phyloP scores from a whole-genome alignment of 30 jellyfish, hydroid and myxozoan species.

The Pseudorhiza aurosa region DNA sequence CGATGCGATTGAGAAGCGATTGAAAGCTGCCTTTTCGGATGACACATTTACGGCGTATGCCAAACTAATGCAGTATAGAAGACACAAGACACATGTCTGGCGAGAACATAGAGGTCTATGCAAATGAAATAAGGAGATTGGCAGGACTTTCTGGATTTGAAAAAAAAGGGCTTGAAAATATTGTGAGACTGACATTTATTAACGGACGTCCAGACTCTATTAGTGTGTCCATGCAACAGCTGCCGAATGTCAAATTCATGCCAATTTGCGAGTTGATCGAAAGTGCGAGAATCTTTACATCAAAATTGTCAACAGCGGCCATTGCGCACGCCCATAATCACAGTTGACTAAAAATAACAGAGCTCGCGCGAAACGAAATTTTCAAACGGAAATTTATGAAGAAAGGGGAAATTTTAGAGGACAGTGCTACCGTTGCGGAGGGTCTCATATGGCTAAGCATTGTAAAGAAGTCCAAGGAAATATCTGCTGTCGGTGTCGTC shows the following conservation, averaged over 20 bases:
- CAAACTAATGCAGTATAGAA: neutral
- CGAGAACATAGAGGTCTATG: constrained; percentile 15
- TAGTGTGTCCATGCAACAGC: neutral
- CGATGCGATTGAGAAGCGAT: neutral
- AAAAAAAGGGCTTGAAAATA: constrained; percentile 6
- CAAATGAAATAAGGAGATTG: constrained; percentile 18
- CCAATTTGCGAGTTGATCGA: neutral
- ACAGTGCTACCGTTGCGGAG: neutral
- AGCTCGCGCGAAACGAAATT: neutral
- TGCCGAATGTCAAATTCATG: neutral
- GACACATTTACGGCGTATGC: constrained; percentile 25
- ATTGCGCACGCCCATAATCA: neutral
- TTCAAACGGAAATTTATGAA: neutral
- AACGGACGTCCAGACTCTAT: constrained; percentile 5
- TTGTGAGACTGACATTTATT: neutral
- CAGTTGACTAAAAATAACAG: neutral
- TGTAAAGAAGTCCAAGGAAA: neutral
- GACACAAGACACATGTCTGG: too few relatives aligned
- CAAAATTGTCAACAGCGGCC: constrained; percentile 5
- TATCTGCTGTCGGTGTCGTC: constrained; percentile 3
- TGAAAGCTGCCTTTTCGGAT: constrained; percentile 21
- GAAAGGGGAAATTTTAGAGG: neutral
- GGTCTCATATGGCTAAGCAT: neutral
- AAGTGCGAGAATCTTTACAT: neutral
- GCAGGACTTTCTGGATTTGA: constrained; percentile 4